Percentiles rank a stretch among this genome's conserved stretches.
These are phyloP conservation scores for Potamilus streckersoni DNA, from an alignment of 1,140 invertebrate genomes.

Conservation along the genomic window DNA sequence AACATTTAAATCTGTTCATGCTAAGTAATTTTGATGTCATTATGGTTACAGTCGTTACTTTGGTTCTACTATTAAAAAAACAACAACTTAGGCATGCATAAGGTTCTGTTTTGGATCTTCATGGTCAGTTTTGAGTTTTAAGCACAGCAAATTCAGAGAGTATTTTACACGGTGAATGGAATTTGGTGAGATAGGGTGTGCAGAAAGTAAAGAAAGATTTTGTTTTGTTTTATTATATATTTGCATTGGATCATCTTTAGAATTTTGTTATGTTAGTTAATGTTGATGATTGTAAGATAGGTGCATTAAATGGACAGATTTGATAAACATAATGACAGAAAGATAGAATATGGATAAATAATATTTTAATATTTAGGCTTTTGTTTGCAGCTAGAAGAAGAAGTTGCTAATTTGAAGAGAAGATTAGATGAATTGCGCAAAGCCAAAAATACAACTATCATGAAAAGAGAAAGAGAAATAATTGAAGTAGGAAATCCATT, in stretches of 20 bases:
- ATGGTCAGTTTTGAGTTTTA: no score
- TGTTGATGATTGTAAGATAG: neutral
- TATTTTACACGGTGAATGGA: no score
- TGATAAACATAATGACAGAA: neutral
- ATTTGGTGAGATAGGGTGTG: neutral
- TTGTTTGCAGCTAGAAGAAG: conserved; percentile 53
- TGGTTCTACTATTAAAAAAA: no score
- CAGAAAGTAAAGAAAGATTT: neutral
- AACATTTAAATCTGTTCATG: no score
- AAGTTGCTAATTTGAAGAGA: conserved; percentile 56
- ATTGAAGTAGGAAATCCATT: conserved; percentile 51
- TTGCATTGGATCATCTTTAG: neutral
- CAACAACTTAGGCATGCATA: no score
- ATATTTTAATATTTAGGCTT: neutral
- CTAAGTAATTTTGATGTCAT: no score
- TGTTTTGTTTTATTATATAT: conserved; percentile 7
- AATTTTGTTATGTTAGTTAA: neutral
- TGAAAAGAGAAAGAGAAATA: conserved; percentile 62
- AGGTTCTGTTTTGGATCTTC: no score
- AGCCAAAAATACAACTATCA: conserved; percentile 63
- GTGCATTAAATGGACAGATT: neutral
- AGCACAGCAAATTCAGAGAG: no score
- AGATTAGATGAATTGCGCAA: conserved; percentile 62
- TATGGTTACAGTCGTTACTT: no score
- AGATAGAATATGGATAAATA: neutral